A percentile compares a stretch with the other conserved stretches of the same genome.
These are phyloP conservation scores for Bujurquina vittata DNA, from an alignment of 2,113 vertebrate genomes.

Conservation along the genomic window DNA sequence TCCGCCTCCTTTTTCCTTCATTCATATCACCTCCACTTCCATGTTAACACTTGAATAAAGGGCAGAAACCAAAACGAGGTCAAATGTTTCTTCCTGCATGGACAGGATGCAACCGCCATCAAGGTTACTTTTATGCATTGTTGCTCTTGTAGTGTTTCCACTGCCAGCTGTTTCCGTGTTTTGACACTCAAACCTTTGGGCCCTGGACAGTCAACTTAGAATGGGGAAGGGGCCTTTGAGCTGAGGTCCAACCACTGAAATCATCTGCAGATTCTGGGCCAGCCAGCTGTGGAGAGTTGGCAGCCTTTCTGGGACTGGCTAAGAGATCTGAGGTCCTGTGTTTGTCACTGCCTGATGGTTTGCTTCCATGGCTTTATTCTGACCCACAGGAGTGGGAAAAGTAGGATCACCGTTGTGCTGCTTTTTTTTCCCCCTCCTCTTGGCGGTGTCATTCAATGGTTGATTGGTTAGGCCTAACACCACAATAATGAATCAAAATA, in stretches of 20 bases:
- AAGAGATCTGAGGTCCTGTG: slow-evolving; percentile 46
- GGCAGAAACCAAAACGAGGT: slow-evolving; percentile 45
- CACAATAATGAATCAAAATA: slow-evolving; percentile 31
- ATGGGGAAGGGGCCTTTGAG: slow-evolving; percentile 38
- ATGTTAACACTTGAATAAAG: slow-evolving; percentile 54
- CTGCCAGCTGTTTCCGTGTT: slow-evolving; percentile 77
- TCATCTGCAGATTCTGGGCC: slow-evolving; percentile 38
- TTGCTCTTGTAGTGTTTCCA: slow-evolving; percentile 57
- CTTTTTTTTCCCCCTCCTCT: slow-evolving; percentile 1
- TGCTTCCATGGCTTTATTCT: slow-evolving; percentile 58
- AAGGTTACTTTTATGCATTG: slow-evolving; percentile 62
- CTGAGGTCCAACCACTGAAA: slow-evolving; percentile 32
- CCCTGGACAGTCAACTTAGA: slow-evolving; percentile 57
- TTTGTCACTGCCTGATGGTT: slow-evolving; percentile 53
- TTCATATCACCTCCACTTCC: slow-evolving; percentile 56
- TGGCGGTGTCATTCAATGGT: slow-evolving; percentile 5
- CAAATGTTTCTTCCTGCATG: slow-evolving; percentile 53
- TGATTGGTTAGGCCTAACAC: slow-evolving; percentile 33
- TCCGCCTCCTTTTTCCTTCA: slow-evolving; percentile 23
- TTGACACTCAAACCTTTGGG: slow-evolving; percentile 53
- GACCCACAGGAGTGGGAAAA: slow-evolving; percentile 47
- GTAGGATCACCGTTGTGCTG: slow-evolving; percentile 26
- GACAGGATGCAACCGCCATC: slow-evolving; percentile 60
- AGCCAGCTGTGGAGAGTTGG: slow-evolving; percentile 72
- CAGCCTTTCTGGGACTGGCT: slow-evolving; percentile 52